Evolutionary conservation across 2,113 vertebrate genomes (phyloP).

Genomic region (Pseudorhombus dupliciocellatus): DNA sequence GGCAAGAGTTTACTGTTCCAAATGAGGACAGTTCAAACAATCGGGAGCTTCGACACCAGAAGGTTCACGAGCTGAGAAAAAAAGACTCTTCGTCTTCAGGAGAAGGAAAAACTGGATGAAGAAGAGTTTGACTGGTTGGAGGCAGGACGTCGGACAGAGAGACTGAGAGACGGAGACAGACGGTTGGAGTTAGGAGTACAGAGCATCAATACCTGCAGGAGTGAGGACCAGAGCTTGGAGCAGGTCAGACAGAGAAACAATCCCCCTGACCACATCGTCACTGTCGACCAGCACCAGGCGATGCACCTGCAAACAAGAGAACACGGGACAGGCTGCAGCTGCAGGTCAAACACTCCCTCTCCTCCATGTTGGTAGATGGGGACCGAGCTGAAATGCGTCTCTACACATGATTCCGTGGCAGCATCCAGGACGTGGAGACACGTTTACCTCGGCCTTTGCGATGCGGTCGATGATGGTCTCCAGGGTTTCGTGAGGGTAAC

Average conservation of each 20-base stretch:
- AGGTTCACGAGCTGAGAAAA: background rate
- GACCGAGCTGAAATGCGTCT: background rate
- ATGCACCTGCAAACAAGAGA: slow-evolving; percentile 86
- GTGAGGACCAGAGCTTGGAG: slow-evolving; percentile 95
- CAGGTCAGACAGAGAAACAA: slow-evolving; percentile 96
- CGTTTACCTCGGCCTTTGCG: slow-evolving; percentile 88
- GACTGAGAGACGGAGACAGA: slow-evolving; percentile 22
- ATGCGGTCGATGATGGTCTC: slow-evolving; percentile 92
- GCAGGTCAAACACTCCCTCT: too few species aligned
- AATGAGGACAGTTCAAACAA: background rate
- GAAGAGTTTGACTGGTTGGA: background rate
- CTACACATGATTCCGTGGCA: too few species aligned
- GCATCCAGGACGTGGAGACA: too few species aligned
- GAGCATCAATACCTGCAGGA: slow-evolving; percentile 95
- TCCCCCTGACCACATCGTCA: slow-evolving; percentile 86
- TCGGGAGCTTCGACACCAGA: background rate
- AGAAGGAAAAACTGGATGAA: background rate
- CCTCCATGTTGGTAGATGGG: too few species aligned
- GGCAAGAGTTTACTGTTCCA: background rate
- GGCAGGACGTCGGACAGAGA: slow-evolving; percentile 21
- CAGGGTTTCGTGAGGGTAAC: slow-evolving; percentile 90
- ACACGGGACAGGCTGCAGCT: background rate
- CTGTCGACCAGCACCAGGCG: slow-evolving; percentile 93
- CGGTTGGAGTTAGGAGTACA: slow-evolving; percentile 83
- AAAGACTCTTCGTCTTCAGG: slow-evolving; percentile 4